phyloP scores from a whole-genome alignment of 2,888 invertebrate species.

The Tenthredo notha region DNA sequence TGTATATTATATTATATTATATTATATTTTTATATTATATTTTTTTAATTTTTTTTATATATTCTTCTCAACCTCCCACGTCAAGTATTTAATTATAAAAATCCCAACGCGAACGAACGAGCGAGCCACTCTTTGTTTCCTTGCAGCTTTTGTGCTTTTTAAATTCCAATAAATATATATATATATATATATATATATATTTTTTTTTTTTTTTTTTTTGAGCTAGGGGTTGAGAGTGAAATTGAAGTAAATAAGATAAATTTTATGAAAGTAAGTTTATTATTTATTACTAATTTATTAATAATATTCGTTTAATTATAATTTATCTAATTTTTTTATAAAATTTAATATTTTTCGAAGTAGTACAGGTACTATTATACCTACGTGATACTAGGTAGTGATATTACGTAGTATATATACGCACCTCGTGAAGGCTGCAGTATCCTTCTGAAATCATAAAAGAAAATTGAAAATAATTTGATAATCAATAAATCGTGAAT shows the following conservation, averaged over 20 bases:
- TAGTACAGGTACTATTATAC: not conserved
- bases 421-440: conserved; percentile 18
- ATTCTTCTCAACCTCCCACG: not conserved
- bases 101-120: not conserved
- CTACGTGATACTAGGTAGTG: too few relatives aligned
- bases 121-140: conserved; percentile 4
- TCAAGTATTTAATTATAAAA: conserved; percentile 11
- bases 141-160: not conserved
- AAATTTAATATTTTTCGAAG: not conserved
- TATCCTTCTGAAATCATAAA: conserved; percentile 24
- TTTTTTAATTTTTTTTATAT: not conserved
- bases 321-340: too few relatives aligned
- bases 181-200: not conserved
- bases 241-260: too few relatives aligned
- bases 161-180: not conserved
- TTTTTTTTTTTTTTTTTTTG: too few relatives aligned
- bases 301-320: too few relatives aligned
- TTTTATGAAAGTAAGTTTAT: too few relatives aligned
- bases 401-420: not conserved
- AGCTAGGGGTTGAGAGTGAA: too few relatives aligned
- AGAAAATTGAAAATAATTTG: not conserved
- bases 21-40: not conserved
- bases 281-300: too few relatives aligned
- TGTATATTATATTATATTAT: not conserved
- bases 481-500: not conserved